These are phyloP conservation scores for Chloroclysta siterata DNA, from an alignment of 2,888 invertebrate genomes.

Conservation along the genomic window DNA sequence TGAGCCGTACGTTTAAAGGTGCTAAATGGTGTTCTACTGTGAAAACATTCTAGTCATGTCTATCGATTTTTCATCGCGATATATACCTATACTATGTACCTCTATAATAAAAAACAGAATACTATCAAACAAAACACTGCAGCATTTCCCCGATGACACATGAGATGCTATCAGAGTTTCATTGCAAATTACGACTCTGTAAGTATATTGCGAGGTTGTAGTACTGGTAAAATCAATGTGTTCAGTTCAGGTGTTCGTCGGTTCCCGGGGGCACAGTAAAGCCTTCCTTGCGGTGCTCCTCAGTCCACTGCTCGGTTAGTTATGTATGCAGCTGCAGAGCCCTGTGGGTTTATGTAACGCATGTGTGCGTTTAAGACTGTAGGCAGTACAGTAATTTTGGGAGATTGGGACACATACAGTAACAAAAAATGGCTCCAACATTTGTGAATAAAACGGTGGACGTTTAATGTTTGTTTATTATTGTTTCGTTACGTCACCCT, in stretches of 20 bases:
- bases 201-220: slow-evolving; percentile 6
- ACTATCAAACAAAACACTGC: neutral
- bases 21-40: too few species aligned
- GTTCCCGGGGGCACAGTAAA: slow-evolving; percentile 60
- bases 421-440: too few species aligned
- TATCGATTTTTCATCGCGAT: neutral
- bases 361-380: slow-evolving; percentile 24
- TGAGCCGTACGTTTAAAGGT: too few species aligned
- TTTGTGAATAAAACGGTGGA: too few species aligned
- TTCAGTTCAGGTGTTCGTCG: slow-evolving; percentile 52
- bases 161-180: slow-evolving; percentile 24
- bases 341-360: slow-evolving; percentile 25
- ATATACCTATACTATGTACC: too few species aligned
- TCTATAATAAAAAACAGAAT: neutral
- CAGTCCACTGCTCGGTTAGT: slow-evolving; percentile 35
- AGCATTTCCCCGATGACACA: slow-evolving; percentile 9
- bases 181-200: slow-evolving; percentile 23
- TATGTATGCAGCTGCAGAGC: slow-evolving; percentile 34
- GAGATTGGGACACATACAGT: neutral
- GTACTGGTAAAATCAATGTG: slow-evolving; percentile 51
- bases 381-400: slow-evolving; percentile 6
- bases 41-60: neutral
- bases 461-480: too few species aligned
- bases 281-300: slow-evolving; percentile 48
- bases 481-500: too few species aligned